phyloP scores from a whole-genome alignment of 2,888 invertebrate genomes.

The Drosophila melanosoma region DNA sequence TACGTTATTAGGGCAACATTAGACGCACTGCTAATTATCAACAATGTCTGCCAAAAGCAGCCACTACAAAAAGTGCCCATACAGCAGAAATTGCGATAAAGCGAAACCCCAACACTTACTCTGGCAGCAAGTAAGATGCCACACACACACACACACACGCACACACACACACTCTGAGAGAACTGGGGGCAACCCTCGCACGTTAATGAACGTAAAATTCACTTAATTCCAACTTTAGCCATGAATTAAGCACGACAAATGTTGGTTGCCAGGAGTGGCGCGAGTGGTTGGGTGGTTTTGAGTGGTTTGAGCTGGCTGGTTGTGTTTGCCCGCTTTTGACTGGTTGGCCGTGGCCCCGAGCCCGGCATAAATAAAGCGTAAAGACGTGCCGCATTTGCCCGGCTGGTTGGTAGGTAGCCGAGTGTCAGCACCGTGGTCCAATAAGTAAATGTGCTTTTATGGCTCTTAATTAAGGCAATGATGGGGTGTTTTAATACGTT shows the following conservation, averaged over 20 bases:
- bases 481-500: conserved; percentile 85
- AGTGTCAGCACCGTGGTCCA: conserved; percentile 53
- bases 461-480: conserved; percentile 85
- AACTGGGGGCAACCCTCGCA: conserved; percentile 62
- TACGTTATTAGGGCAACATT: conserved; percentile 75
- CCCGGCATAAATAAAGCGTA: conserved; percentile 70
- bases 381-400: conserved; percentile 61
- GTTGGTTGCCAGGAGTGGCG: conserved; percentile 41
- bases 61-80: conserved; percentile 55
- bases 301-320: neutral
- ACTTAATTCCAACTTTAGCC: conserved; percentile 84
- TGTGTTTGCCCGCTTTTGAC: conserved; percentile 14
- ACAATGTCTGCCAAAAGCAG: conserved; percentile 61
- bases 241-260: conserved; percentile 83
- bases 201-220: conserved; percentile 84
- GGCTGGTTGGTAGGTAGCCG: conserved; percentile 5
- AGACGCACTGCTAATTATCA: conserved; percentile 76
- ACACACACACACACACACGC: conserved; percentile 7
- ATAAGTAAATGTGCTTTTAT: conserved; percentile 85
- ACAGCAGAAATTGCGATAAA: conserved; percentile 36
- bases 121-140: neutral
- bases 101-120: conserved; percentile 3
- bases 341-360: conserved; percentile 15
- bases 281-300: neutral
- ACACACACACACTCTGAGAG: conserved; percentile 9